These are phyloP conservation scores for Smittia aterrima DNA, from an alignment of 2,888 invertebrate species.

Conservation along the genomic window DNA sequence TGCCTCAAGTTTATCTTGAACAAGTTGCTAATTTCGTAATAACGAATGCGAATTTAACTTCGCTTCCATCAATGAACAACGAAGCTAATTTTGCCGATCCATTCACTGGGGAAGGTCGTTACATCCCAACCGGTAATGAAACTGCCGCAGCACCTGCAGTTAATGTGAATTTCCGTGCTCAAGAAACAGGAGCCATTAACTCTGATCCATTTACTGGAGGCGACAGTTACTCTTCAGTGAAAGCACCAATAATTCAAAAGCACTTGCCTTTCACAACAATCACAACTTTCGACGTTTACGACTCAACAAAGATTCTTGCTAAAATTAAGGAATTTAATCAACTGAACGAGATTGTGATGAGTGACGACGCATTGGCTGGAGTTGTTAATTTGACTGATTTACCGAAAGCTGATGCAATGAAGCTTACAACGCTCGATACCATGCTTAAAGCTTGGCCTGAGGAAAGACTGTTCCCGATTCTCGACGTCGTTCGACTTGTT, in stretches of 20 bases:
- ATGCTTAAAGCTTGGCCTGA: slow-evolving; percentile 70
- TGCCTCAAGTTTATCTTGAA: slow-evolving; percentile 84
- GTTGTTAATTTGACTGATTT: slow-evolving; percentile 64
- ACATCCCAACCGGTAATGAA: slow-evolving; percentile 56
- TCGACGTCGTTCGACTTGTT: slow-evolving; percentile 83
- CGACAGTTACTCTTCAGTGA: slow-evolving; percentile 63
- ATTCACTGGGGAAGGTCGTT: slow-evolving; percentile 66
- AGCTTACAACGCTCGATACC: slow-evolving; percentile 55
- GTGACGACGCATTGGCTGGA: slow-evolving; percentile 59
- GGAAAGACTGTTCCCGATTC: slow-evolving; percentile 80
- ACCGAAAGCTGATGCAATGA: slow-evolving; percentile 53
- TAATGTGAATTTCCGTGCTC: slow-evolving; percentile 45
- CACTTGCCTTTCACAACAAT: slow-evolving; percentile 56
- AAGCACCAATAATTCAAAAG: slow-evolving; percentile 43
- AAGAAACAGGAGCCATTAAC: slow-evolving; percentile 51
- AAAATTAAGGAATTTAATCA: slow-evolving; percentile 70
- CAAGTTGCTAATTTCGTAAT: slow-evolving; percentile 91
- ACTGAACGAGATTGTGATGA: slow-evolving; percentile 56
- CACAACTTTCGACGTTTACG: slow-evolving; percentile 75
- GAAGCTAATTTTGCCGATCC: slow-evolving; percentile 61
- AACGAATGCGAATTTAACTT: slow-evolving; percentile 62
- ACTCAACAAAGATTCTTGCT: slow-evolving; percentile 69
- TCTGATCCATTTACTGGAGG: slow-evolving; percentile 69
- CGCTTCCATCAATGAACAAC: slow-evolving; percentile 44
- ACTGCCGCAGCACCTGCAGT: slow-evolving; percentile 43